Evolutionary conservation across 1,140 invertebrate genomes (phyloP), one percentile per base, ranked within the genome.

Genomic region (Apocrypta bakeri): DNA sequence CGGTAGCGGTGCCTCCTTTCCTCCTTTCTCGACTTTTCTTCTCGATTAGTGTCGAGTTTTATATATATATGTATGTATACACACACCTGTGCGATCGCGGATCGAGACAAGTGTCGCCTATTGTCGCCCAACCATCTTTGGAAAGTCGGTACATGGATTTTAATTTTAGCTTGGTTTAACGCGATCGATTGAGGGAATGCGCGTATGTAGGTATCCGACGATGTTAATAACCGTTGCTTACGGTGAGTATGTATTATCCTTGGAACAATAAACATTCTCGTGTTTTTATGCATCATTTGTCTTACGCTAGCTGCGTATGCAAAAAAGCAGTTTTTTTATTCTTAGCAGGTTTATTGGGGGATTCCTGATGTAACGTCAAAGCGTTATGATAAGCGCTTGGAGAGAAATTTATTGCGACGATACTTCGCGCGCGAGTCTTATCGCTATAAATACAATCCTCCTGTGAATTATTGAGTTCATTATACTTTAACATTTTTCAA

Each of bases 21-120:
- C 75, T 74, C 24, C 75, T 84, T 82, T 79, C 81, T 84, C 79
- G 9, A 56, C 69, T 80, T 61, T 72, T 71, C 69, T 79, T 56
- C 68, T 29, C 42, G 25, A 4, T n/a, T 48, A 66, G 40, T 11
- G 42, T n/a, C 64, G 25, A 27, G 27, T 27, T 12, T 48, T 48
- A 2, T 42, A 14, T 11, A 2, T 0, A 17, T 48, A 12, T 42
- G 8, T 42, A 12, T 48, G 42, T 48, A 14, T 48, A 4, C 17
- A 4, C 14, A 4, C 14, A 17, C 14, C 42, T 42, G 42, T 2
- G 17, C 48, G 48, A n/a, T n/a, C 48, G 7, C 17, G 14, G 48
- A 25, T 56, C 61, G 37, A 63, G 64, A 83, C 75, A 83, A 80
- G 78, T 80, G 78, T 72, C 66, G 0, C 78, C 68, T 63, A 80